phyloP scores from a whole-genome alignment of 2,888 invertebrate genomes.

The Labia minor region DNA sequence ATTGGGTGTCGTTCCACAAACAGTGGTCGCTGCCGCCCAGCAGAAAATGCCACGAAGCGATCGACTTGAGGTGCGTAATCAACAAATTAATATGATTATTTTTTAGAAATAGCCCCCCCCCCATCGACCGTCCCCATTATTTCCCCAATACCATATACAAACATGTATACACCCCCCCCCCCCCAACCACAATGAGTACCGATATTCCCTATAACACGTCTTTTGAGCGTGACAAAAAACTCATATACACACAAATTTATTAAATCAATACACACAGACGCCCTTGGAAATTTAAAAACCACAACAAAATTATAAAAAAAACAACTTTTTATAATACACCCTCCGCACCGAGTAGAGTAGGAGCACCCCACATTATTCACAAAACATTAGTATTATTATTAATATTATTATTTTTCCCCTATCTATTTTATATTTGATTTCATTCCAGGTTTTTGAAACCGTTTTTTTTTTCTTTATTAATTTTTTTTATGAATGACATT shows the following conservation, averaged over 20 bases:
- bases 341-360: constrained; percentile 13
- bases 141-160: no score
- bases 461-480: constrained; percentile 1
- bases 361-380: constrained; percentile 5
- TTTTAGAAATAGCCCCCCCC: not conserved
- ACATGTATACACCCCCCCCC: no score
- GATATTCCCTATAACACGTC: not conserved
- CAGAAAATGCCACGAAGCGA: constrained; percentile 92
- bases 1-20: constrained; percentile 72
- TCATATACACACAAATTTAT: not conserved
- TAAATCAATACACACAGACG: not conserved
- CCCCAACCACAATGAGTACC: not conserved
- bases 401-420: constrained; percentile 20
- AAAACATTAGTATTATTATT: not conserved
- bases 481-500: no score
- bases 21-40: constrained; percentile 67
- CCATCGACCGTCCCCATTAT: not conserved
- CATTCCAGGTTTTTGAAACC: constrained; percentile 14
- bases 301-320: not conserved
- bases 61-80: constrained; percentile 80
- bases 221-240: not conserved
- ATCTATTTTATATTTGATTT: constrained; percentile 22
- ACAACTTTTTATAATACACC: not conserved
- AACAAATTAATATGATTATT: not conserved
- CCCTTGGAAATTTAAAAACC: no score